These are phyloP conservation scores for Drosophila sp. DNA, from an alignment of 1,140 invertebrate species.

Conservation along the genomic window DNA sequence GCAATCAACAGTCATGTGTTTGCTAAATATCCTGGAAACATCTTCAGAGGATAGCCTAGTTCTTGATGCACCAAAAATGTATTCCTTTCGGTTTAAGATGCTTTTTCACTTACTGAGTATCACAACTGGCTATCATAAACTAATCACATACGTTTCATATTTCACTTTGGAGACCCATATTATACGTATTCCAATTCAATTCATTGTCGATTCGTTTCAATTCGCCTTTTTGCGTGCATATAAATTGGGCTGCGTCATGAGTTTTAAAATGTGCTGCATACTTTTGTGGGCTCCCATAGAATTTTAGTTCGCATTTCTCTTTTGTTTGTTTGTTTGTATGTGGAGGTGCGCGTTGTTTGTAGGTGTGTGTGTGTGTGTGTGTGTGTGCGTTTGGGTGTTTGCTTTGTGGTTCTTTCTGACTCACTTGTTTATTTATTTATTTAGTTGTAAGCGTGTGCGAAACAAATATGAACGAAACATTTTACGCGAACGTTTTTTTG, in stretches of 20 bases:
- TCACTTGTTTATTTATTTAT: slow-evolving; percentile 59
- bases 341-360: neutral
- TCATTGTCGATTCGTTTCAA: slow-evolving; percentile 52
- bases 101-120: neutral
- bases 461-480: slow-evolving; percentile 50
- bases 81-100: neutral
- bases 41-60: no score
- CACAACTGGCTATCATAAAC: neutral
- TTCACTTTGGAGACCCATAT: slow-evolving; percentile 3
- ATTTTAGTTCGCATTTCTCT: slow-evolving; percentile 7
- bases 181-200: slow-evolving; percentile 43
- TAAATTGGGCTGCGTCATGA: slow-evolving; percentile 65
- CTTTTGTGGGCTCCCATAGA: slow-evolving; percentile 43
- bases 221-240: slow-evolving; percentile 44
- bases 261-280: slow-evolving; percentile 71
- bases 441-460: slow-evolving; percentile 45
- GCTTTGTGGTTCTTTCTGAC: slow-evolving; percentile 36
- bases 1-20: no score
- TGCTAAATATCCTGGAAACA: no score
- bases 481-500: slow-evolving; percentile 14
- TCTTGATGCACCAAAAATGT: neutral
- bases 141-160: neutral
- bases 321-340: slow-evolving; percentile 28
- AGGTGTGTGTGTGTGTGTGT: neutral
- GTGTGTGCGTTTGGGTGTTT: slow-evolving; percentile 32